Conservation (phyloP, 2,888 invertebrate species). For the Ornithoptera priamus region DNA sequence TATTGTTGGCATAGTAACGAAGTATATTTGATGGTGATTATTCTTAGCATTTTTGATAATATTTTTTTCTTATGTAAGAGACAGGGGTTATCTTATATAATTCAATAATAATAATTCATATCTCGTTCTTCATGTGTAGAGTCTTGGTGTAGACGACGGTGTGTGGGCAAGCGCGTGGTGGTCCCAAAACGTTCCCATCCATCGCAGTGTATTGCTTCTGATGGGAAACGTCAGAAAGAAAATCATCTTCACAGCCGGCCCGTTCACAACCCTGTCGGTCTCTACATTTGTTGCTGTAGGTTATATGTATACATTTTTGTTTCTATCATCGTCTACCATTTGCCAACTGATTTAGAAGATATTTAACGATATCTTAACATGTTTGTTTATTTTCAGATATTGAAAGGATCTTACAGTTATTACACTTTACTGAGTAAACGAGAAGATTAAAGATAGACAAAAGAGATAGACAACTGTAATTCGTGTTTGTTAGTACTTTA, state of each 20-base stretch:
- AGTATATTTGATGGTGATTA: slow-evolving; percentile 58
- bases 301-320: slow-evolving; percentile 12
- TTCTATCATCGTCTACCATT: neutral
- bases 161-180: slow-evolving; percentile 63
- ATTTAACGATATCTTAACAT: no score
- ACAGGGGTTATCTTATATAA: no score
- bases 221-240: slow-evolving; percentile 53
- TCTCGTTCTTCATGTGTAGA: slow-evolving; percentile 40
- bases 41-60: neutral
- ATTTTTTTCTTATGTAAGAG: neutral
- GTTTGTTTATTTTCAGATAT: slow-evolving; percentile 16
- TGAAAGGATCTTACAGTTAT: slow-evolving; percentile 33
- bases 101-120: no score
- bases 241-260: slow-evolving; percentile 61
- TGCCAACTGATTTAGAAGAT: no score
- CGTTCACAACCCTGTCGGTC: slow-evolving; percentile 56
- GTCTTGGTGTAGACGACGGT: slow-evolving; percentile 50
- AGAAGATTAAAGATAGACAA: slow-evolving; percentile 18
- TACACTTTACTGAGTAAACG: slow-evolving; percentile 32
- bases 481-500: no score
- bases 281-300: slow-evolving; percentile 62
- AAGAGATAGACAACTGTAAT: neutral
- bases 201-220: slow-evolving; percentile 52
- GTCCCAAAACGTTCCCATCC: slow-evolving; percentile 46
- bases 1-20: slow-evolving; percentile 76